These are phyloP conservation scores for Ericerus pela DNA, from an alignment of 1,140 invertebrate genomes.

Conservation along the genomic window DNA sequence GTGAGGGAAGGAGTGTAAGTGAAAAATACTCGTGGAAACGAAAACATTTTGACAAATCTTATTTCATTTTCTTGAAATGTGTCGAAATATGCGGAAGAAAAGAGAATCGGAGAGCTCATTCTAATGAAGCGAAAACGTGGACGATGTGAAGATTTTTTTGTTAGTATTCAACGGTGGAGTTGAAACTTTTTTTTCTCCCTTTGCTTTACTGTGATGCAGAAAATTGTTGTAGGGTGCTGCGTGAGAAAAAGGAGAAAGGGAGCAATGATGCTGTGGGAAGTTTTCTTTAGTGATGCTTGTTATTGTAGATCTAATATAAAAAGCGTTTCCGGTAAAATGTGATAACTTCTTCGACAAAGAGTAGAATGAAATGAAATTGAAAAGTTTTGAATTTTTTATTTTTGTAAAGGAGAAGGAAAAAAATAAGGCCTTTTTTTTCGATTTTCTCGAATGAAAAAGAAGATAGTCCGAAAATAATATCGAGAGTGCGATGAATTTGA, in stretches of 20 bases:
- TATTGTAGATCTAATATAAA: neutral
- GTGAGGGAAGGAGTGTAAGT: neutral
- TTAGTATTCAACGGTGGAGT: neutral
- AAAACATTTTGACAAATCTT: conserved; percentile 11
- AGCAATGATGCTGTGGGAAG: no score
- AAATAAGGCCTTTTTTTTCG: no score
- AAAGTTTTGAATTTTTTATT: no score
- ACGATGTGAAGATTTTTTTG: neutral
- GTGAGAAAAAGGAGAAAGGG: no score
- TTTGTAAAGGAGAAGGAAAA: no score
- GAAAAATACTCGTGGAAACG: neutral
- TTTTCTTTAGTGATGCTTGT: neutral
- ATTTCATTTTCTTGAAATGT: neutral
- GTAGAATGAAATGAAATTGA: neutral
- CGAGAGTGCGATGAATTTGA: no score
- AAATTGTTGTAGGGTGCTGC: no score
- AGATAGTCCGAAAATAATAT: no score
- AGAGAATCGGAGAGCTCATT: neutral
- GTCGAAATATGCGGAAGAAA: neutral
- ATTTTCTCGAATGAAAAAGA: no score
- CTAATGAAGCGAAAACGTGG: conserved; percentile 7
- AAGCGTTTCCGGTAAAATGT: neutral
- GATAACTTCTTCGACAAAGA: neutral
- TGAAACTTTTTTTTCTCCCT: conserved; percentile 7
- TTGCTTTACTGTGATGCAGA: no score